A percentile compares a stretch with the other conserved stretches of the same genome.
phyloP scores from a whole-genome alignment of 2,113 vertebrate genomes.

The Nothocercus nigrocapillus region DNA sequence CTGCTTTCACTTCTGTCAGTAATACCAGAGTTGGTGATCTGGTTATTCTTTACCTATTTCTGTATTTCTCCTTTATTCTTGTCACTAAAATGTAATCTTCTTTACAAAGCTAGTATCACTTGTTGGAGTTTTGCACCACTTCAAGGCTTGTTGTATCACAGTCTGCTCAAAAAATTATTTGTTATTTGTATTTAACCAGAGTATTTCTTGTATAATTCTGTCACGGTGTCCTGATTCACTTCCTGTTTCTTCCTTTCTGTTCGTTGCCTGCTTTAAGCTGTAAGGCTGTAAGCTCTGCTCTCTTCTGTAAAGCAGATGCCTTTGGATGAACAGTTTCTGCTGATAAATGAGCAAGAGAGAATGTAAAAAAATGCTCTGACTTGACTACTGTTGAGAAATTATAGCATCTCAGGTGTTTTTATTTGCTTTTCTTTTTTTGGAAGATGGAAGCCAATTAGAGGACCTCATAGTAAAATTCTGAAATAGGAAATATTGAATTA shows the following conservation, averaged over 20 bases:
- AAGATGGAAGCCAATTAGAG: background rate
- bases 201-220: background rate
- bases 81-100: background rate
- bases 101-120: background rate
- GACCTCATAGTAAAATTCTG: background rate
- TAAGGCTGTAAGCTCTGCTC: background rate
- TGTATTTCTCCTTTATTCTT: background rate
- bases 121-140: background rate
- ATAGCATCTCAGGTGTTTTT: background rate
- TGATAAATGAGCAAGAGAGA: background rate
- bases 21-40: background rate
- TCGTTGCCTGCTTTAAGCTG: background rate
- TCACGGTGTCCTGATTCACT: background rate
- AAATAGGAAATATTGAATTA: background rate
- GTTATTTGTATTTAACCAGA: background rate
- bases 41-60: background rate
- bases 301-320: background rate
- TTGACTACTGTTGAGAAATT: background rate
- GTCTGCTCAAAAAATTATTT: background rate
- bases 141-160: background rate
- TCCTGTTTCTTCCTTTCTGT: conserved; percentile 8
- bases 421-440: background rate
- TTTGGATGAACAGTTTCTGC: background rate
- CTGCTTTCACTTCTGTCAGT: background rate
- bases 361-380: background rate